Evolutionary conservation across 2,888 invertebrate species (phyloP).

Genomic region (Mayetiola destructor): DNA sequence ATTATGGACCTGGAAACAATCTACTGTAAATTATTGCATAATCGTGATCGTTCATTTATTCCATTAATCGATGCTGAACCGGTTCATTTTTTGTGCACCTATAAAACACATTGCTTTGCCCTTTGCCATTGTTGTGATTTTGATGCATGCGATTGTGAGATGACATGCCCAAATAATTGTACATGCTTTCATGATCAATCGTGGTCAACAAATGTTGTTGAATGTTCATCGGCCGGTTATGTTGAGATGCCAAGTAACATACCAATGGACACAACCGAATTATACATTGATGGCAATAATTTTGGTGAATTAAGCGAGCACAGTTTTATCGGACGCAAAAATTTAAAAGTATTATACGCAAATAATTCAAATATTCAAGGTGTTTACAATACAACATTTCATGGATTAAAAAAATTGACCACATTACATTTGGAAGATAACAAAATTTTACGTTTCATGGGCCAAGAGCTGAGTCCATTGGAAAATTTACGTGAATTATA

Average conservation of each 20-base stretch:
- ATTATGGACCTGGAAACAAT: slow-evolving; percentile 83
- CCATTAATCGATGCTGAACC: slow-evolving; percentile 77
- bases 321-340: slow-evolving; percentile 82
- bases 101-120: slow-evolving; percentile 80
- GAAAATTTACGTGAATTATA: slow-evolving; percentile 74
- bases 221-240: slow-evolving; percentile 71
- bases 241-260: slow-evolving; percentile 66
- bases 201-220: slow-evolving; percentile 86
- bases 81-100: slow-evolving; percentile 81
- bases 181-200: slow-evolving; percentile 89
- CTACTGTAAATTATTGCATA: slow-evolving; percentile 75
- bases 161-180: slow-evolving; percentile 89
- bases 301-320: slow-evolving; percentile 76
- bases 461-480: slow-evolving; percentile 68
- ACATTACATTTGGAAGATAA: slow-evolving; percentile 80
- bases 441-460: slow-evolving; percentile 60
- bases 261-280: slow-evolving; percentile 91
- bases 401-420: slow-evolving; percentile 63
- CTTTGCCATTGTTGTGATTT: slow-evolving; percentile 93
- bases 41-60: slow-evolving; percentile 67
- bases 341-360: slow-evolving; percentile 70
- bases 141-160: slow-evolving; percentile 93
- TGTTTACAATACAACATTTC: slow-evolving; percentile 81
- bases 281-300: slow-evolving; percentile 84
- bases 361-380: slow-evolving; percentile 77